Base-by-base conservation (phyloP, 2,888 invertebrate species). In the Protodeltote pygarga region DNA sequence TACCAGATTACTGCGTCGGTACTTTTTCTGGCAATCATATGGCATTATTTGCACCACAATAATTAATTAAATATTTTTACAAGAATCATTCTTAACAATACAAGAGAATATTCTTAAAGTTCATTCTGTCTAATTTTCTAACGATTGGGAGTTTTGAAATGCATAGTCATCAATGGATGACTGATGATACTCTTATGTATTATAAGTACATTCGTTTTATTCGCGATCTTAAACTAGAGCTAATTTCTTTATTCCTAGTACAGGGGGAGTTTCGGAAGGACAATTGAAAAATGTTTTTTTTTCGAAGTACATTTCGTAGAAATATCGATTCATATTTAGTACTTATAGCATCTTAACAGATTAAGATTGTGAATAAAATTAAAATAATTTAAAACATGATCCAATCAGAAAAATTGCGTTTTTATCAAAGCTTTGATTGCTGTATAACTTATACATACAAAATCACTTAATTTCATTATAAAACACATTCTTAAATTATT, bases 91-190 rank as follows among this genome's bases (percentile, higher is more conserved):
- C 17, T 65, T 62, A 41, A 58, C 31, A 45, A 31, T 44, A 31
- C 31, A 60, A 57, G 60, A 53, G 61, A 60, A 55, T 60, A 55
- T n/a, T 24, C 21, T 31, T n/a, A n/a, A 20, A 5, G 11, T 14
- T 20, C 32, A 35, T 10, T 13, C 21, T 31, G 16, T 37, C n/a
- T n/a, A n/a, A 28, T 2, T 40, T 33, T 5, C 16, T 19, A 3
- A 10, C 1, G 23, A 45, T 23, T 27, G 14, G 13, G 32, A 17
- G 28, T 38, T 28, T 17, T 14, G 15, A 44, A 59, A 42, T 55
- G 45, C 28, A 24, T 40, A 40, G 41, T 31, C 17, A 50, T 37
- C 5, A 39, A 10, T 21, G 4, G 17, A n/a, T n/a, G n/a, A n/a
- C n/a, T 21, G 24, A 37, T 53, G 62, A 11, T 24, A 14, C 11